Conservation (phyloP, 2,888 invertebrate genomes). For the Apodemia hepburni region DNA sequence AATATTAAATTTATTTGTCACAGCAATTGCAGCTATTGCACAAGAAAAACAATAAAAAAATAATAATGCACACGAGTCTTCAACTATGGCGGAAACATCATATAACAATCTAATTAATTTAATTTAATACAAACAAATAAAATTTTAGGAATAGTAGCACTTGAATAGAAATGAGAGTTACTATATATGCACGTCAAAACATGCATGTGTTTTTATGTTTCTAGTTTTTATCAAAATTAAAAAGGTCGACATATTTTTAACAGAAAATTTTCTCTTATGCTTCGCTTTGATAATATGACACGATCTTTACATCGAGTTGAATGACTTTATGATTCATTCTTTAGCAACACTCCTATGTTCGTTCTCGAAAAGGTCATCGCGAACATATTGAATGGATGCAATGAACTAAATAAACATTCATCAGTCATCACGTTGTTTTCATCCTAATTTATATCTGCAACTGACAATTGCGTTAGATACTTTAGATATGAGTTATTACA, state of each 20-base stretch:
- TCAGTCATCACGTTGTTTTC: constrained; percentile 5
- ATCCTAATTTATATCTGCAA: background rate
- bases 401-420: constrained; percentile 17
- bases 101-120: too few species aligned
- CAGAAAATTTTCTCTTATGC: background rate
- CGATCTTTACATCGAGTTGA: constrained; percentile 44
- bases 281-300: constrained; percentile 1
- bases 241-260: background rate
- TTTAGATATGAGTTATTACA: too few species aligned
- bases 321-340: constrained; percentile 66
- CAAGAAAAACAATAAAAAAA: too few species aligned
- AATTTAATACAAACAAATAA: too few species aligned
- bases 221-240: background rate
- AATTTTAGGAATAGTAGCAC: too few species aligned
- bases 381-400: constrained; percentile 32
- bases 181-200: background rate
- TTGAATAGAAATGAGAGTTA: background rate
- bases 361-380: constrained; percentile 56
- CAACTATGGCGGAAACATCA: too few species aligned
- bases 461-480: too few species aligned
- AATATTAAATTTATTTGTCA: too few species aligned
- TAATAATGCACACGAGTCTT: too few species aligned
- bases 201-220: background rate
- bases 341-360: constrained; percentile 53
- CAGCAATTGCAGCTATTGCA: too few species aligned